phyloP scores from a whole-genome alignment of 2,797 vertebrate species.

The Antrozous pallidus region DNA sequence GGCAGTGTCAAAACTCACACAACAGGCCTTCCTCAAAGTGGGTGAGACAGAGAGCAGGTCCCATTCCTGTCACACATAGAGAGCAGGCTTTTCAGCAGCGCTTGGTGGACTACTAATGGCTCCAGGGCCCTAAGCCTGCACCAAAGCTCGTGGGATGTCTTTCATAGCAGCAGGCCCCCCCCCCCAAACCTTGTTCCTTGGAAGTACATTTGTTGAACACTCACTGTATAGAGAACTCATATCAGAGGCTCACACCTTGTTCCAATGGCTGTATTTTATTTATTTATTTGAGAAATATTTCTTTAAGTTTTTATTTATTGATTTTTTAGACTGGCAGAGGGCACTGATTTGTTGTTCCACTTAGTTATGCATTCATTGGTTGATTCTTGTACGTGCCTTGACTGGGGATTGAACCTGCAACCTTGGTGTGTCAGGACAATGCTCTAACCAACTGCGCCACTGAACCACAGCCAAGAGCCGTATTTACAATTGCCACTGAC shows the following conservation, averaged over 20 bases:
- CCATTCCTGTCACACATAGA: accelerated
- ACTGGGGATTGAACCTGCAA: too few species aligned
- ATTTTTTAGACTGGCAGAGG: too few species aligned
- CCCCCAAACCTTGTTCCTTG: background rate
- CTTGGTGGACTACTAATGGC: background rate
- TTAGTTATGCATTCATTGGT: too few species aligned
- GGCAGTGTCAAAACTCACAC: background rate
- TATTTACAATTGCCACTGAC: background rate
- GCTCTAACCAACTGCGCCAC: too few species aligned
- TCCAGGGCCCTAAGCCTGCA: background rate
- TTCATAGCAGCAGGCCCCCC: background rate
- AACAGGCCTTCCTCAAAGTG: background rate
- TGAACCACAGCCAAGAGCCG: too few species aligned
- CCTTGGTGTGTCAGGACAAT: too few species aligned
- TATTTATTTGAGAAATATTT: too few species aligned
- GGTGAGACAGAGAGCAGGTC: accelerated
- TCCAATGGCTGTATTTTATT: too few species aligned
- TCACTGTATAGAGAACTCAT: accelerated
- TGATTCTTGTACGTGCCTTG: too few species aligned
- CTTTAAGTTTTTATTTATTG: too few species aligned
- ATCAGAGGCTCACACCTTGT: accelerated
- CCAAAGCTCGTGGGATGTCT: background rate
- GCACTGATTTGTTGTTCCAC: too few species aligned
- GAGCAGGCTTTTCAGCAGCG: background rate
- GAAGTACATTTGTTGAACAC: background rate